Evolutionary conservation across 2,113 vertebrate species (phyloP).

Genomic region (Neolamprologus kungweensis): DNA sequence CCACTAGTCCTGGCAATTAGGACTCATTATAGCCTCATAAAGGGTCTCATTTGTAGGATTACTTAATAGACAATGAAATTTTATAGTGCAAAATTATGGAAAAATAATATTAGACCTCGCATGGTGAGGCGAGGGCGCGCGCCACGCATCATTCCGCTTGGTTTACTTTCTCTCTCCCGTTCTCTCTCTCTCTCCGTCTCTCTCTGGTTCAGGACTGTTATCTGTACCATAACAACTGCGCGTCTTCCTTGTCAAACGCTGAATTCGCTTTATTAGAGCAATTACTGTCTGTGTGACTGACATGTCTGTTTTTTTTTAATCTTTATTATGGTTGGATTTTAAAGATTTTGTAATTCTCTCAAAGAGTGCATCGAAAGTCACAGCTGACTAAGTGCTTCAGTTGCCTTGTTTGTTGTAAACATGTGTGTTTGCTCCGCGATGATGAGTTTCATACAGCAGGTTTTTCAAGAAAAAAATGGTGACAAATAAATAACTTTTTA

Average conservation of each 20-base stretch:
- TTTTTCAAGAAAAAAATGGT: background rate
- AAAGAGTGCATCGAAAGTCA: slow-evolving; percentile 15
- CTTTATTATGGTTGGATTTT: slow-evolving; percentile 43
- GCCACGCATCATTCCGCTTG: slow-evolving; percentile 80
- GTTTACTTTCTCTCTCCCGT: slow-evolving; percentile 49
- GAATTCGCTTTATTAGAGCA: slow-evolving; percentile 80
- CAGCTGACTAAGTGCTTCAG: background rate
- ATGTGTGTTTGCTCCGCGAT: background rate
- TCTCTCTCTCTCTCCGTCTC: background rate
- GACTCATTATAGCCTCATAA: slow-evolving; percentile 99
- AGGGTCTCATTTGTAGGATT: slow-evolving; percentile 95
- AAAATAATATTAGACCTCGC: slow-evolving; percentile 85
- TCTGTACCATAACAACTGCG: slow-evolving; percentile 43
- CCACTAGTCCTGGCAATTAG: slow-evolving; percentile 94
- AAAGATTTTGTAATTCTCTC: slow-evolving; percentile 60
- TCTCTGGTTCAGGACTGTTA: slow-evolving; percentile 37
- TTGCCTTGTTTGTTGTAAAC: background rate
- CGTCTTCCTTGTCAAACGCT: slow-evolving; percentile 53
- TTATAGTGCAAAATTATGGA: slow-evolving; percentile 94
- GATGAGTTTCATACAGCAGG: background rate
- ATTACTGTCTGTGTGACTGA: slow-evolving; percentile 80
- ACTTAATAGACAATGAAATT: slow-evolving; percentile 97
- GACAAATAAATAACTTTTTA: background rate
- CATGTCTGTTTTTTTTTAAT: slow-evolving; percentile 56
- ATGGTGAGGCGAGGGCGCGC: slow-evolving; percentile 76